Evolutionary conservation across 2,888 invertebrate genomes (phyloP), one percentile per base, ranked within the genome.

Genomic region (Meganola albula): DNA sequence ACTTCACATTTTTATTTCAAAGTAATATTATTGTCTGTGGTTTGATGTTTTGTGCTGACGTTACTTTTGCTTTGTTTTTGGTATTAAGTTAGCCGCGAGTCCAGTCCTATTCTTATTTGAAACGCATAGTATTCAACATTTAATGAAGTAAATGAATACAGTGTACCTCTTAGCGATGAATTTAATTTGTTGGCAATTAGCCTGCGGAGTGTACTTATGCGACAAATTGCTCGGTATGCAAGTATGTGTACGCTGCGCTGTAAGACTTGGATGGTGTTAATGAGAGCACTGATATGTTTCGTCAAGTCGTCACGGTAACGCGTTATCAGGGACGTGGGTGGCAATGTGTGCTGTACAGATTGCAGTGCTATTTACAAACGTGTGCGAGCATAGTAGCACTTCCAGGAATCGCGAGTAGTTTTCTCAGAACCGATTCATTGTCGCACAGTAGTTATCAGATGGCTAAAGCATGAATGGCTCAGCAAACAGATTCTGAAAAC

Each of bases 351-450:
- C 58, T 55, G 63, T 66, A 67, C 61, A 53, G 61, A 55, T 58
- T 57, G 51, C 50, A 56, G 50, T 48, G 40, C 40, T 47, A 37
- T 39, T 41, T 63, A 47, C 53, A 58, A 48, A 58, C 74, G 78
- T 76, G 79, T 70, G 80, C 71, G 69, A 49, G 46, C 53, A 65
- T 83, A 82, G 82, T 83, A 76, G 74, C 74, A 73, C 68, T 85
- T 85, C 84, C 79, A 75, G 77, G 84, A 84, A 85, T 72, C 74
- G 72, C 80, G 79, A 74, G 74, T 82, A 74, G 61, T 60, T 77
- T 84, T 84, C 84, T 76, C 69, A 49, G 84, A 78, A 84, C 62
- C 65, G 73, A 78, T 74, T 65, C 71, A 62, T 66, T 72, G 77
- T 78, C 76, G 74, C 75, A 69, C 71, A 66, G n/a, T n/a, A 61